These are phyloP conservation scores for Pogonognathellus flavescens DNA, from an alignment of 1,140 invertebrate species.

Conservation along the genomic window DNA sequence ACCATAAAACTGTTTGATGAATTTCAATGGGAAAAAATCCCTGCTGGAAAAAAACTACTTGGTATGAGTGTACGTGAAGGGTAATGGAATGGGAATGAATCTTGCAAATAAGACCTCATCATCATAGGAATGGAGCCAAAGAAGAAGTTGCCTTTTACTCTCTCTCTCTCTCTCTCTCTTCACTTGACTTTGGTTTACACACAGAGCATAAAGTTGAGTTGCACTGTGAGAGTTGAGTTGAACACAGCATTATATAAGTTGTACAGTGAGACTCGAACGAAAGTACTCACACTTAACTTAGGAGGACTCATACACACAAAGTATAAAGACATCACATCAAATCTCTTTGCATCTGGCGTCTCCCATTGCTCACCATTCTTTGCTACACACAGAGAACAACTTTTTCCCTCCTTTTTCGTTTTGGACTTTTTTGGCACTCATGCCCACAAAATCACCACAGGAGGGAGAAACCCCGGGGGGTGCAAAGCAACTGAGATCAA, in stretches of 20 bases:
- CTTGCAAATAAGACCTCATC: constrained; percentile 58
- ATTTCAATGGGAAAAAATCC: constrained; percentile 51
- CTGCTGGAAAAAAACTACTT: constrained; percentile 52
- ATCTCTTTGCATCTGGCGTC: constrained; percentile 61
- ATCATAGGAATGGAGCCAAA: constrained; percentile 56
- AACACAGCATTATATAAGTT: background rate
- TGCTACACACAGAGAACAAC: constrained; percentile 59
- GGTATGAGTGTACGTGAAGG: constrained; percentile 46
- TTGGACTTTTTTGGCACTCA: constrained; percentile 66
- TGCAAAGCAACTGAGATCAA: constrained; percentile 63
- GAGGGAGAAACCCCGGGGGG: constrained; percentile 59
- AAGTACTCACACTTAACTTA: background rate
- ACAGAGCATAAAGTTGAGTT: constrained; percentile 20
- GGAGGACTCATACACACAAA: constrained; percentile 8
- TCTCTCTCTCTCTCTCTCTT: background rate
- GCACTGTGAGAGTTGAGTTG: background rate
- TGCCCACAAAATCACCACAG: constrained; percentile 65
- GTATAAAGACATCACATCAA: constrained; percentile 57
- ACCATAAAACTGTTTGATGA: constrained; percentile 52
- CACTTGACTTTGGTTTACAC: constrained; percentile 16
- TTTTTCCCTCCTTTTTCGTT: constrained; percentile 63
- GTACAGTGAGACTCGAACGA: background rate
- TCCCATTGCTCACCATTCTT: constrained; percentile 58
- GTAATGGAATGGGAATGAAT: constrained; percentile 55
- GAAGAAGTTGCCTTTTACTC: constrained; percentile 55